Evolutionary conservation across 1,140 invertebrate species (phyloP).

Genomic region (Conopomorpha cramerella): DNA sequence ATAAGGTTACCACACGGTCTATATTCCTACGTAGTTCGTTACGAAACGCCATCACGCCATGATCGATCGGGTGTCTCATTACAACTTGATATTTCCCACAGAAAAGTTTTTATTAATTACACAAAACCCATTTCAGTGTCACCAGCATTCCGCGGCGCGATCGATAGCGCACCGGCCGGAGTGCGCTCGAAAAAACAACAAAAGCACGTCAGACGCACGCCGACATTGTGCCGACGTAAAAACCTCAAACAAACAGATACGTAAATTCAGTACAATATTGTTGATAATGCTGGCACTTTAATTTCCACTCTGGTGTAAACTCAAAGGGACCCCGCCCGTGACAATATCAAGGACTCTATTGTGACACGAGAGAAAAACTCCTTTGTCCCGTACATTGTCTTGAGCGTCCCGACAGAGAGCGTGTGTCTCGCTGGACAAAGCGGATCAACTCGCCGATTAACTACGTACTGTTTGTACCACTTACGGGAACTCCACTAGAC

Average conservation of each 20-base stretch:
- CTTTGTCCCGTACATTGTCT: too few relatives aligned
- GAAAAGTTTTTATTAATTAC: constrained; percentile 52
- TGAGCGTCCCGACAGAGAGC: neutral
- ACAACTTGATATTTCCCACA: too few relatives aligned
- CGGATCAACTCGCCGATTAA: too few relatives aligned
- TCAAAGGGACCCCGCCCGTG: constrained; percentile 37
- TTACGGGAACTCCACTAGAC: too few relatives aligned
- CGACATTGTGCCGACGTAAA: constrained; percentile 20
- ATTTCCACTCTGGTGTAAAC: constrained; percentile 56
- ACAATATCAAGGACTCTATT: constrained; percentile 30
- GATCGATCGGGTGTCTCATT: too few relatives aligned
- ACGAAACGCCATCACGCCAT: too few relatives aligned
- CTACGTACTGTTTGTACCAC: too few relatives aligned
- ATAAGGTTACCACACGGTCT: too few relatives aligned
- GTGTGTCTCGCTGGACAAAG: neutral
- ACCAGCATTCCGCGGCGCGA: constrained; percentile 33
- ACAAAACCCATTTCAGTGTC: constrained; percentile 54
- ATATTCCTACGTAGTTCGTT: too few relatives aligned
- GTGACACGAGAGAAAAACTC: constrained; percentile 4
- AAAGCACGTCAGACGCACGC: constrained; percentile 23
- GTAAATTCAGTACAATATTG: constrained; percentile 39
- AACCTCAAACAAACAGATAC: constrained; percentile 22
- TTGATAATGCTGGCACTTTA: constrained; percentile 30
- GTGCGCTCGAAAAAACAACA: constrained; percentile 23
- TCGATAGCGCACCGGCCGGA: constrained; percentile 34